Percentiles rank a stretch among this genome's conserved stretches.
These are phyloP conservation scores for Paragorgia papillata DNA, from an alignment of 92 coral and sea anemone genomes.

Conservation along the genomic window DNA sequence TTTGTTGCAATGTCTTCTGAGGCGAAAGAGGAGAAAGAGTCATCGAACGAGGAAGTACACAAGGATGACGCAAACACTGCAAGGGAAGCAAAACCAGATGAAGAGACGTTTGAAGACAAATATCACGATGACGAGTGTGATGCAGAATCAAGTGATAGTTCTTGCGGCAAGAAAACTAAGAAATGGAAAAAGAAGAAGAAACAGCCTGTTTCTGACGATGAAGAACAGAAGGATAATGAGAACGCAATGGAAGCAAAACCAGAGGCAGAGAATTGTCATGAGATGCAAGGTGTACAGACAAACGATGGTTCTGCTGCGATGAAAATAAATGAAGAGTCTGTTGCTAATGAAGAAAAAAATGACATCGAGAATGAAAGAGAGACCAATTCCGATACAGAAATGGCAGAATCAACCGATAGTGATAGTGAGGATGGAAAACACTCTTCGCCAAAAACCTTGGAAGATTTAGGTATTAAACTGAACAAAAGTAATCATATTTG, in stretches of 20 bases:
- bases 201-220: too few relatives aligned
- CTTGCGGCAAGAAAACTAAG: neutral
- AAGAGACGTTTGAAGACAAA: too few relatives aligned
- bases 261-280: too few relatives aligned
- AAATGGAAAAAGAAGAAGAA: too few relatives aligned
- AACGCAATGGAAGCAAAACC: too few relatives aligned
- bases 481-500: constrained; percentile 24
- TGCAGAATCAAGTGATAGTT: neutral
- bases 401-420: constrained; percentile 21
- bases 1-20: neutral
- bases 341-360: too few relatives aligned
- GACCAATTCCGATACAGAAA: neutral
- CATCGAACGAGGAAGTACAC: neutral
- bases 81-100: too few relatives aligned
- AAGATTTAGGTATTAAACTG: constrained; percentile 31
- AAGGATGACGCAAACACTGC: too few relatives aligned
- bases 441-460: constrained; percentile 17
- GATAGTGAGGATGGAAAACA: constrained; percentile 13
- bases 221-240: too few relatives aligned
- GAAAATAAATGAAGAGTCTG: too few relatives aligned
- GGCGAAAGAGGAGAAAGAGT: neutral
- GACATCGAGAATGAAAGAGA: neutral
- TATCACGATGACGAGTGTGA: neutral
- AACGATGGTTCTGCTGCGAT: too few relatives aligned
- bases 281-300: too few relatives aligned